Conservation (phyloP, 2,888 invertebrate genomes). For the Epinotia brunnichana region DNA sequence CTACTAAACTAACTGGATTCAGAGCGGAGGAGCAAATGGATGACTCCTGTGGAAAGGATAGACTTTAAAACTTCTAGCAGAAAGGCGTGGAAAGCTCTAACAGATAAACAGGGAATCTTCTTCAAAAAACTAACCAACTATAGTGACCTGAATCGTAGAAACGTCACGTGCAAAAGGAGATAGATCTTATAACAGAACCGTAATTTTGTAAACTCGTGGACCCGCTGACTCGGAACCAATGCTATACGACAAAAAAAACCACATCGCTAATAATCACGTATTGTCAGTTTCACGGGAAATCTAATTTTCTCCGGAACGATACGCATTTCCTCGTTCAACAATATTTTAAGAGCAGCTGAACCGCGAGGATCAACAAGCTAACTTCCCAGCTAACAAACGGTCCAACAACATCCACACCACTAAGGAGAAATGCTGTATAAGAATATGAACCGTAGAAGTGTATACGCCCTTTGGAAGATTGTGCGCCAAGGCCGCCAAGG, state of each 20-base stretch:
- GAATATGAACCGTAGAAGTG: background rate
- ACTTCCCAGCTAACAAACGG: conserved; percentile 18
- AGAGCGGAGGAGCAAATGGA: too few relatives aligned
- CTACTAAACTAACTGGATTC: background rate
- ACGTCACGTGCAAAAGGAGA: background rate
- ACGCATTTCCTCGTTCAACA: background rate
- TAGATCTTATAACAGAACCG: background rate
- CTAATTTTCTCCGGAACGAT: background rate
- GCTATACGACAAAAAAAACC: too few relatives aligned
- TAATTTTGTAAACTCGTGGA: too few relatives aligned
- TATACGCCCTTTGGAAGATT: background rate
- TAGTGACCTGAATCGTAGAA: background rate
- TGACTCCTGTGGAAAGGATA: too few relatives aligned
- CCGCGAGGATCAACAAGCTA: conserved; percentile 25
- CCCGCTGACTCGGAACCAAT: too few relatives aligned
- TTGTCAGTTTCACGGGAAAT: background rate
- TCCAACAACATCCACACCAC: conserved; percentile 14
- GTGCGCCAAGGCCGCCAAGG: background rate
- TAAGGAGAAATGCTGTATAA: background rate
- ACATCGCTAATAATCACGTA: background rate
- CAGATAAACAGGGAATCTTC: background rate
- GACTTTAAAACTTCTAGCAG: background rate
- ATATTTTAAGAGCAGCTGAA: conserved; percentile 18
- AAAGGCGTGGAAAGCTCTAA: background rate
- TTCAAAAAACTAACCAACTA: too few relatives aligned